phyloP scores from a whole-genome alignment of 2,113 vertebrate genomes.

The Thinocorus orbignyianus region DNA sequence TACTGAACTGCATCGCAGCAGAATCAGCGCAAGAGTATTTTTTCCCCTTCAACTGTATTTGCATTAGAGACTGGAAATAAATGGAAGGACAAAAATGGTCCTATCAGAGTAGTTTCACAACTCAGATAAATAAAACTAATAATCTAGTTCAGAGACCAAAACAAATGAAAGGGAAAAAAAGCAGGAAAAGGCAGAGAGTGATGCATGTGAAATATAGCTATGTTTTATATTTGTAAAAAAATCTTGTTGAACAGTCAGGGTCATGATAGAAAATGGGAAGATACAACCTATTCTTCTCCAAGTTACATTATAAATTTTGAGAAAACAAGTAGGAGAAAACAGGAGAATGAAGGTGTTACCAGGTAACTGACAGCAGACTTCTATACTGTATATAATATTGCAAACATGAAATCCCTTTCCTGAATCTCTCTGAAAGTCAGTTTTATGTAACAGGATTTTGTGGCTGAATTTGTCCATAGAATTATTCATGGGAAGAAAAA shows the following conservation, averaged over 20 bases:
- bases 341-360: neutral
- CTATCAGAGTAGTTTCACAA: neutral
- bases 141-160: neutral
- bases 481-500: slow-evolving; percentile 2
- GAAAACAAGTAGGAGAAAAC: slow-evolving; percentile 3
- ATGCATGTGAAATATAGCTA: neutral
- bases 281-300: neutral
- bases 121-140: neutral
- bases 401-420: neutral
- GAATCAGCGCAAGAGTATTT: neutral
- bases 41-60: neutral
- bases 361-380: neutral
- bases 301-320: neutral
- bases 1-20: neutral
- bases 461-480: neutral
- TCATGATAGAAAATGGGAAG: neutral
- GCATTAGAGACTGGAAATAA: neutral
- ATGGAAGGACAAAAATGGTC: neutral
- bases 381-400: neutral
- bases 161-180: neutral
- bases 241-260: neutral
- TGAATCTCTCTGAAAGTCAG: neutral
- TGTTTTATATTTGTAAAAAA: neutral
- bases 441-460: neutral
- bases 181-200: neutral